Base-by-base conservation (phyloP, 2,113 vertebrate species). In the Melozone crissalis region DNA sequence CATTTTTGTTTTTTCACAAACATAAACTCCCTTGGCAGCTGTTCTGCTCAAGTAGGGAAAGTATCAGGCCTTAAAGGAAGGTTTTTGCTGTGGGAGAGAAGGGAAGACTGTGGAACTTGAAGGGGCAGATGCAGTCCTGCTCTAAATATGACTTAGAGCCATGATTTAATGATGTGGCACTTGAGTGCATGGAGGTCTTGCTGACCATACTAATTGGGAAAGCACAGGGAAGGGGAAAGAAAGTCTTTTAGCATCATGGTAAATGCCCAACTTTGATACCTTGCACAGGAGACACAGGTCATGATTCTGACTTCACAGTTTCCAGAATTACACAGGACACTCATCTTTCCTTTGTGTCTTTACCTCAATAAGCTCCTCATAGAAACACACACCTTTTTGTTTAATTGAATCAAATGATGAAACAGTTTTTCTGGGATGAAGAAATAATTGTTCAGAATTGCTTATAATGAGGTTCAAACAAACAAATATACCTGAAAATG, bases 1-100 rank as follows among this genome's bases (percentile, higher is more conserved):
- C 57, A 93, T 95, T 97, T 94, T 93, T 92, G 61, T 81, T 89
- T 96, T 95, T 93, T 94, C 69, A 84, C 47, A 94, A 95, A 78
- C 71, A 93, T 61, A 76, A 94, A 88, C 61, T 92, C 73, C 66
- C 69, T 88, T 94, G 76, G 79, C 61, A 88, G 82, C 82, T 88
- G 78, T 63, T 94, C 79, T 86, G 83, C 44, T 87, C 8, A 1
- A 65, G 65, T 3, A 55, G 89, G 76, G 72, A 52, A 95, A 84
- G 47, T 33, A 76, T 90, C 73, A 92, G 57, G n/a, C 61, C 80
- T 61, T 61, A 65, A 74, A 85, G 52, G 55, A 71, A 87, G 55
- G 21, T 11, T 85, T 95, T 55, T 57, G 54, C n/a, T 59, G 18
- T 33, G 33, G 43, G 19, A 91, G 63, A 90, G 55, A 87, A 81